Base-by-base conservation (phyloP, 1,140 invertebrate species). In the Gonioctena quinquepunctata region DNA sequence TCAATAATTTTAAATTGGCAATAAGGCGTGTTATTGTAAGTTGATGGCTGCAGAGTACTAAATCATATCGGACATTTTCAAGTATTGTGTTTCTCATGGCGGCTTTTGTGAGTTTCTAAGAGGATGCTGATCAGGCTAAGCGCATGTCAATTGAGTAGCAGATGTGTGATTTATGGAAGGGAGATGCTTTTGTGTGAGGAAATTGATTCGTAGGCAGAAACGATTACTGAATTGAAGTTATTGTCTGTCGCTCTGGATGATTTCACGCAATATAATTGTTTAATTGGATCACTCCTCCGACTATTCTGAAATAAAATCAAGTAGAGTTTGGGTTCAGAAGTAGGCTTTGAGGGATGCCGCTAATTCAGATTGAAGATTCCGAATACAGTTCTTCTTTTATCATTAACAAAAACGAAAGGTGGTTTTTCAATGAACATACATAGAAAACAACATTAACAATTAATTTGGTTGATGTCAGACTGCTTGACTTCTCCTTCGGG, bases 1-100 rank as follows among this genome's bases (percentile, higher is more conserved):
- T 68, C 69, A 56, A 60, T 71, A 68, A 72, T 70, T 70, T 69
- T 67, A 66, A 70, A 73, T 70, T 70, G 69, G 59, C 60, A 70
- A 70, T 70, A 72, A 69, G 70, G 68, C 59, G 64, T 73, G 64
- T 48, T 59, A 68, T 59, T 72, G 71, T n/a, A n/a, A n/a, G n/a
- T 52, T 66, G 62, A 67, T 22, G 63, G 64, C 64, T 63, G 66
- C 64, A 64, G 68, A 68, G 66, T 68, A 57, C 61, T 69, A 72
- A 75, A 68, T 68, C 74, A 70, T 75, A 52, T 68, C 50, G 72
- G 74, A 75, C 68, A 66, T 66, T 70, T 73, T 60, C 66, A 64
- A 68, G 57, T 59, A 68, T 59, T 61, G 28, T 61, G 26, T 28
- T 61, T 21, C 23, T 16, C 8, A 48, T 28, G 56, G 54, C 22